Conservation (phyloP, 2,888 invertebrate species). For the Torymus texanus region DNA sequence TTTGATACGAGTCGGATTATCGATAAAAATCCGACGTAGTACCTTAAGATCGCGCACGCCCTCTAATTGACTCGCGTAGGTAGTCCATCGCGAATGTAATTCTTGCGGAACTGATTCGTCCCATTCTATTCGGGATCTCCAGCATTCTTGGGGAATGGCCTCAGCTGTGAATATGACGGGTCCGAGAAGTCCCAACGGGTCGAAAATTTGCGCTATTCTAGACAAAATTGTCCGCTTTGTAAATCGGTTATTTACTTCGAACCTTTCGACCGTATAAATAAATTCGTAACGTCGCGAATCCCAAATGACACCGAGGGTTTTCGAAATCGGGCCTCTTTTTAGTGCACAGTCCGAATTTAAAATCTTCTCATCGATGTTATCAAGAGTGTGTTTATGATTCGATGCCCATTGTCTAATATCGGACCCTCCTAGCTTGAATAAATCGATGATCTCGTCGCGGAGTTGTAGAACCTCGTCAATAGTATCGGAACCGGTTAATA, state of each 20-base stretch:
- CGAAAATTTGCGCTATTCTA: conserved; percentile 42
- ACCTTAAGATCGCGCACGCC: conserved; percentile 35
- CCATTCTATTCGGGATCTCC: conserved; percentile 56
- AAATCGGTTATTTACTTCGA: not conserved
- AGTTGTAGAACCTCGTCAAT: not conserved
- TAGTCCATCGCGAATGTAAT: conserved; percentile 42
- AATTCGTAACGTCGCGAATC: not conserved
- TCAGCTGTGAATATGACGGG: conserved; percentile 56
- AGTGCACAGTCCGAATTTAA: too few relatives aligned
- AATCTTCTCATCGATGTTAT: too few relatives aligned
- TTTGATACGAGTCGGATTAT: conserved; percentile 35
- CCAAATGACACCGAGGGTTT: not conserved
- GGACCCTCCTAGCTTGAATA: not conserved
- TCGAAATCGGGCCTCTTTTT: not conserved
- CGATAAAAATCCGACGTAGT: conserved; percentile 5
- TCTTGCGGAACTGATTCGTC: conserved; percentile 55
- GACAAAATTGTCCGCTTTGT: conserved; percentile 26
- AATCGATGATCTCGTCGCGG: not conserved
- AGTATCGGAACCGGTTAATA: not conserved
- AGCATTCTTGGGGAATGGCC: conserved; percentile 52
- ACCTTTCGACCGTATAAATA: conserved; percentile 39
- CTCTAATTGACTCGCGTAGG: conserved; percentile 8
- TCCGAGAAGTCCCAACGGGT: conserved; percentile 55
- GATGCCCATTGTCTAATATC: too few relatives aligned
- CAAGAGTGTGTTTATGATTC: too few relatives aligned